phyloP scores from a whole-genome alignment of 1,140 invertebrate species.

The Lamellibrachia luymesi region DNA sequence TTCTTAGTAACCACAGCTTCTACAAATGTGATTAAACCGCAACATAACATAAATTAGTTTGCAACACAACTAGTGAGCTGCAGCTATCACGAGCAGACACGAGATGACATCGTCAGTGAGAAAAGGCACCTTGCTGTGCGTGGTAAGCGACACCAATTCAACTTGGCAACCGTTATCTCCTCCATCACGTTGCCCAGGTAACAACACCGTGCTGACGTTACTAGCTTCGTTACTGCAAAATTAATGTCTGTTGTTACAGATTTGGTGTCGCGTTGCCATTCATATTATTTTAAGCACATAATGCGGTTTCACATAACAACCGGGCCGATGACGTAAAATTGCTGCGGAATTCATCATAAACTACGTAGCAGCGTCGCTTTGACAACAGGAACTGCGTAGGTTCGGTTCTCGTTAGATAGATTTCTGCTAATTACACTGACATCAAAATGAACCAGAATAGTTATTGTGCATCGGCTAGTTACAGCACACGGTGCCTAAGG shows the following conservation, averaged over 20 bases:
- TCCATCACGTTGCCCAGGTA: background rate
- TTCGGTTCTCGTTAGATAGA: background rate
- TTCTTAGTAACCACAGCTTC: too few species aligned
- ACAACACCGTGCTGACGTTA: background rate
- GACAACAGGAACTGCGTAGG: background rate
- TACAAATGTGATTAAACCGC: too few species aligned
- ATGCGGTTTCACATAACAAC: background rate
- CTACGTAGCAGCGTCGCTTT: background rate
- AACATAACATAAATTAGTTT: background rate
- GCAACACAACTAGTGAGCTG: background rate
- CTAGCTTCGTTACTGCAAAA: background rate
- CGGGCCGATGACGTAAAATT: background rate
- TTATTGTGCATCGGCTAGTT: background rate
- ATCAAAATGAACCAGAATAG: background rate
- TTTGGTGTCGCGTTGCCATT: background rate
- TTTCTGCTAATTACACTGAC: background rate
- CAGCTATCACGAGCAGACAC: background rate
- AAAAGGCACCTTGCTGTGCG: background rate
- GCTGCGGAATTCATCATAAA: background rate
- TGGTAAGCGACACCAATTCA: background rate
- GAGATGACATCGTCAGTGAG: background rate
- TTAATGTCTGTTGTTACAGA: constrained; percentile 5
- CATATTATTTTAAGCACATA: constrained; percentile 1
- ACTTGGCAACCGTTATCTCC: background rate
- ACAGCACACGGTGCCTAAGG: background rate